Conservation (phyloP, 2,113 vertebrate species). For the Noctilio leporinus region DNA sequence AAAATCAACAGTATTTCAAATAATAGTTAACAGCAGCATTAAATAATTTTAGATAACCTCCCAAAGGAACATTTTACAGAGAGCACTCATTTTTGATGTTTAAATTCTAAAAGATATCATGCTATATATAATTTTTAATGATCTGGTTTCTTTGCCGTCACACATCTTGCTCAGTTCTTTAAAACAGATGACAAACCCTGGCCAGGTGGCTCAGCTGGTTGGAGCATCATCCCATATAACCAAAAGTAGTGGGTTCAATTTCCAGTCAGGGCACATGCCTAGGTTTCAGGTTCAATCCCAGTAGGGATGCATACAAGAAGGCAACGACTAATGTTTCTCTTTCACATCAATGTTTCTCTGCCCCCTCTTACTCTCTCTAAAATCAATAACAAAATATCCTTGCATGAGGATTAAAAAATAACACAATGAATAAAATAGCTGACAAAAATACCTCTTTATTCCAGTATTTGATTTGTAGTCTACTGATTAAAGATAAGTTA, state of each 20-base stretch:
- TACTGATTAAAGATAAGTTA: not conserved
- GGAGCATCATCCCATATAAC: no score
- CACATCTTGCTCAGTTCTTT: not conserved
- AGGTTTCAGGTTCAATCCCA: no score
- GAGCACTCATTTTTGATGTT: not conserved
- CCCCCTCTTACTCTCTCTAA: no score
- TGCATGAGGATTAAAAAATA: no score
- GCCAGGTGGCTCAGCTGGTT: no score
- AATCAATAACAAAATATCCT: no score
- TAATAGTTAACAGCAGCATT: not conserved
- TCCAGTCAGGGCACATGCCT: no score
- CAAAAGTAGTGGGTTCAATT: no score
- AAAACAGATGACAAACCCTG: not conserved
- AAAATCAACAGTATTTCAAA: not conserved
- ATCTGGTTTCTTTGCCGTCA: not conserved
- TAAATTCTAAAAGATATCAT: not conserved
- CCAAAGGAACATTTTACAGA: not conserved
- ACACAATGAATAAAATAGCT: not conserved
- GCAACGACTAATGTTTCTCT: no score
- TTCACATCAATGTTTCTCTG: no score
- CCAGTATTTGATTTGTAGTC: not conserved
- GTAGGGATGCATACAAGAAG: no score
- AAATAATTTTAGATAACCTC: slow-evolving; percentile 12
- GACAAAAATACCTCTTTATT: not conserved
- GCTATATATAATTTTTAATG: not conserved